Evolutionary conservation across 2,113 vertebrate genomes (phyloP).

Genomic region (Epinephelus lanceolatus): DNA sequence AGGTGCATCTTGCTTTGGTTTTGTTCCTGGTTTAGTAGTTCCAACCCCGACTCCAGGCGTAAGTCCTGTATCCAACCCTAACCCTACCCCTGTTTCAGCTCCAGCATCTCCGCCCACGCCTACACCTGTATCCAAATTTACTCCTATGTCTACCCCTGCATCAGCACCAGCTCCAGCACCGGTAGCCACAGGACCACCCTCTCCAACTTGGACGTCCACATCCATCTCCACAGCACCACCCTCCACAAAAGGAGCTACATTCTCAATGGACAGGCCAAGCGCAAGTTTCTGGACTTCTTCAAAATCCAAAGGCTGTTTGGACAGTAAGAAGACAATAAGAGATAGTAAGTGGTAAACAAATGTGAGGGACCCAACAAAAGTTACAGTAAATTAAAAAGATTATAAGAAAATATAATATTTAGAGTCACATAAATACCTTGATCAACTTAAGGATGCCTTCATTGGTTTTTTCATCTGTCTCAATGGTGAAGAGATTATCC

Average conservation of each 20-base stretch:
- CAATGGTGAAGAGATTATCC: constrained; percentile 88
- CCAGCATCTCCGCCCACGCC: constrained; percentile 22
- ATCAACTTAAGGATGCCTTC: constrained; percentile 91
- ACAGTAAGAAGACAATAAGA: constrained; percentile 8
- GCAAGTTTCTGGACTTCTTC: constrained; percentile 84
- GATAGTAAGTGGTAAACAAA: neutral
- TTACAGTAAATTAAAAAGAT: neutral
- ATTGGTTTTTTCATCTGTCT: constrained; percentile 91
- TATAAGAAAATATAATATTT: neutral
- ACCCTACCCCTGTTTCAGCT: neutral
- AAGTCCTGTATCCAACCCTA: constrained; percentile 13
- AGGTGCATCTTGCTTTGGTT: constrained; percentile 27
- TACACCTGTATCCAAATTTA: neutral
- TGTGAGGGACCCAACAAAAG: neutral
- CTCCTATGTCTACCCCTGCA: accelerated
- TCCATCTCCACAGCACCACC: constrained; percentile 44
- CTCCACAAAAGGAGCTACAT: constrained; percentile 76
- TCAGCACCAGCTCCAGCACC: neutral
- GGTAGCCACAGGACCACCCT: neutral
- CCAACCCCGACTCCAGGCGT: constrained; percentile 38
- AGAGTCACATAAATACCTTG: constrained; percentile 74
- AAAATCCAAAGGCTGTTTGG: constrained; percentile 87
- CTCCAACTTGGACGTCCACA: constrained; percentile 57
- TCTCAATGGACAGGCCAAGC: constrained; percentile 86
- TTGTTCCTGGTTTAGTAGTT: constrained; percentile 51